A percentile compares a stretch with the other conserved stretches of the same genome.
Evolutionary conservation across 2,888 invertebrate genomes (phyloP).

Genomic region (Cerastis leucographa): DNA sequence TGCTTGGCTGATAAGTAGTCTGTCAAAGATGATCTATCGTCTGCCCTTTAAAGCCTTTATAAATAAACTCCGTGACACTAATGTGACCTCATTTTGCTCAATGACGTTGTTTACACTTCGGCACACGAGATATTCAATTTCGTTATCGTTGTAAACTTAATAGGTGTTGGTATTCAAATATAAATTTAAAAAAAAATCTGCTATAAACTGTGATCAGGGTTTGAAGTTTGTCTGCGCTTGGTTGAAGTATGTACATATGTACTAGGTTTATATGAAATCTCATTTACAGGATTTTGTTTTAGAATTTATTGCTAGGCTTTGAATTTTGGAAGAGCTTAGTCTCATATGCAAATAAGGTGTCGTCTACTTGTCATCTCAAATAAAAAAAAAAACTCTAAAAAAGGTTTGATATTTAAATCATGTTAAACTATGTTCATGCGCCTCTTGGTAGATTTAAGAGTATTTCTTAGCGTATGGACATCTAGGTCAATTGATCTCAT

Average conservation of each 20-base stretch:
- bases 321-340: not conserved
- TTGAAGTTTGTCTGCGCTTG: not conserved
- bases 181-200: conserved; percentile 28
- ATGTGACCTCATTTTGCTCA: conserved; percentile 25
- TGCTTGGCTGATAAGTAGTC: not conserved
- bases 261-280: not conserved
- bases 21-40: conserved; percentile 3
- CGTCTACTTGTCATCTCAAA: not conserved
- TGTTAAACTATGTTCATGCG: not conserved
- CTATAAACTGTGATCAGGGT: not conserved
- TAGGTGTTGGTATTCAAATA: conserved; percentile 20
- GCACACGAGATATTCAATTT: conserved; percentile 38
- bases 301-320: not conserved
- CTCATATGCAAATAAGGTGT: not conserved
- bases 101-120: conserved; percentile 5
- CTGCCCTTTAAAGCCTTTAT: conserved; percentile 24
- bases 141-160: conserved; percentile 31
- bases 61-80: conserved; percentile 17
- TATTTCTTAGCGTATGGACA: too few species aligned
- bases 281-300: not conserved
- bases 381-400: not conserved
- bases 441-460: too few species aligned
- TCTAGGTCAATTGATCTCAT: not conserved
- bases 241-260: not conserved
- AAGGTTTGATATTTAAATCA: not conserved